These are phyloP conservation scores for Corella eumyota DNA, from an alignment of 23 tunicate species.

Conservation along the genomic window DNA sequence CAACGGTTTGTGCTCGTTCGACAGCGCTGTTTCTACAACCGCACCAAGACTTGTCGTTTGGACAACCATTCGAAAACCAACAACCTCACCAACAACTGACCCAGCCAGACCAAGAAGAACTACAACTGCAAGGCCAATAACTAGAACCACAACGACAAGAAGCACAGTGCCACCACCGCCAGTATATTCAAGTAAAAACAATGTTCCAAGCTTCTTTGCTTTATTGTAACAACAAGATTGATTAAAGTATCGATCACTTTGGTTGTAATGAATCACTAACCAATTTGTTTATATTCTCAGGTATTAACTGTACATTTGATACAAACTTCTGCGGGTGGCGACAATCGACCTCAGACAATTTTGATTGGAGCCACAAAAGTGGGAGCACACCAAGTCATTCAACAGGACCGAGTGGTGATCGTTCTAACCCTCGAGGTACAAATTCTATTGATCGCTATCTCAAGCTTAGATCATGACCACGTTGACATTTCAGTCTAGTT, in stretches of 20 bases:
- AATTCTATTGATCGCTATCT: too few relatives aligned
- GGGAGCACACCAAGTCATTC: conserved; percentile 80
- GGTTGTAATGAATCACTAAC: too few relatives aligned
- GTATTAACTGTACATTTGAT: conserved; percentile 56
- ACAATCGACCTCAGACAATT: conserved; percentile 48
- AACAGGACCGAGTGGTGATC: conserved; percentile 90
- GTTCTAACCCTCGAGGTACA: conserved; percentile 56
- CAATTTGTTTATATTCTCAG: not conserved
- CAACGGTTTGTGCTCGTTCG: conserved; percentile 13
- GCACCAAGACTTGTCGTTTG: conserved; percentile 6
- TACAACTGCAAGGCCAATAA: conserved; percentile 10
- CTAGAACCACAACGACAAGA: conserved; percentile 3
- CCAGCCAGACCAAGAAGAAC: conserved; percentile 17
- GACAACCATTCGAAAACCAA: conserved; percentile 22
- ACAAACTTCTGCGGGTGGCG: conserved; percentile 54
- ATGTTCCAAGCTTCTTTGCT: not conserved
- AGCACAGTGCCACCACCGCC: not conserved
- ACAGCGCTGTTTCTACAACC: conserved; percentile 4
- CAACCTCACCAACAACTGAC: conserved; percentile 25
- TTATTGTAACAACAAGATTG: too few relatives aligned
- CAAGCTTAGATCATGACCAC: too few relatives aligned
- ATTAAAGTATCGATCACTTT: too few relatives aligned
- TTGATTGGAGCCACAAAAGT: conserved; percentile 41
- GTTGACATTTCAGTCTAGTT: too few relatives aligned
- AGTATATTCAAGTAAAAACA: not conserved